Base-by-base conservation (phyloP, 2,888 invertebrate genomes). In the Euclidia mi region DNA sequence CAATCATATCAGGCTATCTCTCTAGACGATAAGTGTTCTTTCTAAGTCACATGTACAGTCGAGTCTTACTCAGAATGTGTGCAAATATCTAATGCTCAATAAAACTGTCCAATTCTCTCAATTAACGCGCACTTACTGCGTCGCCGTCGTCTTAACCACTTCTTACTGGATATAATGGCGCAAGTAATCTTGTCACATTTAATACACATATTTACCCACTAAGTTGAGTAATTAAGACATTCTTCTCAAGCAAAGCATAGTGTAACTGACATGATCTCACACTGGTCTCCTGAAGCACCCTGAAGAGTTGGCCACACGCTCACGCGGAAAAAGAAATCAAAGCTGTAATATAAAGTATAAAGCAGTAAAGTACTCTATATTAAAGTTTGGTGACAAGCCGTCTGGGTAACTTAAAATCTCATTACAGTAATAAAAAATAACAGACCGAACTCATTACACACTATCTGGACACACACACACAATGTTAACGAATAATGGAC, bases 31-130 rank as follows among this genome's bases (percentile, higher is more conserved):
- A 25, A 25, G 20, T 25, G 20, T 25, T 25, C 7, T 7, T 25
- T 6, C 20, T 25, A 7, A 25, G 20, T 25, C 20, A 25, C 7
- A 25, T 0, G 20, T 7, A 6, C 20, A 25, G 20, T 1, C n/a
- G n/a, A 25, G 20, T 25, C 6, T 25, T 25, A 25, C 20, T 25
- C 20, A 25, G 20, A 29, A 10, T 29, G 29, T 14, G 14, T 48
- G 62, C 67, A 28, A 62, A 66, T 66, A 55, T 37, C 31, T n/a
- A 51, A 37, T 38, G 31, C 2, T 4, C 50, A 46, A 40, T 29
- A 32, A 65, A 51, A 50, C 47, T 14, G 53, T 42, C 53, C 59
- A 59, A 67, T 67, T 59, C 56, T 14, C 32, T 48, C 50, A 64
- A 68, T 68, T 60, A 64, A 64, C 20, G 20, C 4, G 29, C n/a